Conservation (phyloP, 2,797 vertebrate genomes). For the Pipistrellus pygmaeus region DNA sequence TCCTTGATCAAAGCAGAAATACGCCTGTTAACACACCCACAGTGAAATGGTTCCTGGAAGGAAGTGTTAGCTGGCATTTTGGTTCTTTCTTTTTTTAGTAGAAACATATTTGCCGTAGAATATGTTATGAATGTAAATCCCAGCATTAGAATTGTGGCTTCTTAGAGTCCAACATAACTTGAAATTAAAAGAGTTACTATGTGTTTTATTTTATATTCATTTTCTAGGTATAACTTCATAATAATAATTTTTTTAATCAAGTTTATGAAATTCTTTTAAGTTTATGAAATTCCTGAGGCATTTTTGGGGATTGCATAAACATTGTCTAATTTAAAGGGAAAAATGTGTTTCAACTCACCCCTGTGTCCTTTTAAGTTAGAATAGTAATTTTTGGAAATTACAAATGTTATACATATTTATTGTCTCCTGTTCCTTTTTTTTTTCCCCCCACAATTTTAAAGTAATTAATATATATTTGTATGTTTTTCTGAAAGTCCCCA, state of each 20-base stretch:
- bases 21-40: neutral
- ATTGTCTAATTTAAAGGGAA: neutral
- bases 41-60: constrained; percentile 44
- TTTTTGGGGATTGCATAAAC: neutral
- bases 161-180: neutral
- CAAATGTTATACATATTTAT: neutral
- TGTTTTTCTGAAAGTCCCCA: neutral
- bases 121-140: constrained; percentile 53
- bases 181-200: neutral
- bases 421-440: neutral
- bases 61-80: constrained; percentile 51
- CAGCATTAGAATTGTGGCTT: neutral
- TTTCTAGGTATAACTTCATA: neutral
- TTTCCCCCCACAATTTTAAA: neutral
- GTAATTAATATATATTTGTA: neutral
- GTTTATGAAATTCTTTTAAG: constrained; percentile 40
- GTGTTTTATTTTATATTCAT: constrained; percentile 43
- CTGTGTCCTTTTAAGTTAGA: neutral
- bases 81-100: constrained; percentile 42
- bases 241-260: constrained; percentile 40
- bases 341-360: neutral
- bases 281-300: constrained; percentile 41
- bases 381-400: constrained; percentile 39
- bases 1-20: constrained; percentile 64
- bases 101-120: constrained; percentile 38